Evolutionary conservation across 2,888 invertebrate species (phyloP), one percentile per base, ranked within the genome.

Genomic region (Drosophila neoperkinsi): DNA sequence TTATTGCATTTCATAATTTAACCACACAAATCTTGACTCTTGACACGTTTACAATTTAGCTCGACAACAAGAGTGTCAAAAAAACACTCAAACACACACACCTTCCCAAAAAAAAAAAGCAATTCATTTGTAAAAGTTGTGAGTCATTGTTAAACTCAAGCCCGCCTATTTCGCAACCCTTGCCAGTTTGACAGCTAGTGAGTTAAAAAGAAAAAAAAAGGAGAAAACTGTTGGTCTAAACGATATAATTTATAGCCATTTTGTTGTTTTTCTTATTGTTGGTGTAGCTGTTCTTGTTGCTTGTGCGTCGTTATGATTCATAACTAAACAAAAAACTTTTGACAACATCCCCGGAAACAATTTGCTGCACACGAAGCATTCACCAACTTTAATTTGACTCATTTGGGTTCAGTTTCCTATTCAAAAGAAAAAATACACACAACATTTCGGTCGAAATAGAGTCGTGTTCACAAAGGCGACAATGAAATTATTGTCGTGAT

Each of bases 301-400:
- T 59, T 72, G 70, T 68, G 82, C 70, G 82, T 82, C 83, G 84
- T 77, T 86, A 88, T 85, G 85, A 85, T 88, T 85, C 85, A 85
- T 90, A 85, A 85, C 85, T 78, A 89, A 90, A 90, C 67, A 85
- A 58, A 75, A 72, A 90, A 71, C 69, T 79, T 79, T 88, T 71
- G 55, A 73, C 85, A 85, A 85, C 89, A 90, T 85, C 85, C 90
- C 85, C 90, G 85, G 85, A 85, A 85, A 84, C 85, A 90, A 85
- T 90, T 85, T 88, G 75, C 78, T 81, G 85, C 89, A 85, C 85
- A 85, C 89, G 86, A 90, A 78, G 60, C 85, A 77, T 85, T 90
- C 80, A 88, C 74, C 76, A 88, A 81, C 87, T 85, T 90, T 88
- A 86, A 85, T 90, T 85, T 75, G 64, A 79, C 83, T 85, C 78